phyloP scores from a whole-genome alignment of 53 echinoderm and acorn worm species.

The Stichopus horrens region DNA sequence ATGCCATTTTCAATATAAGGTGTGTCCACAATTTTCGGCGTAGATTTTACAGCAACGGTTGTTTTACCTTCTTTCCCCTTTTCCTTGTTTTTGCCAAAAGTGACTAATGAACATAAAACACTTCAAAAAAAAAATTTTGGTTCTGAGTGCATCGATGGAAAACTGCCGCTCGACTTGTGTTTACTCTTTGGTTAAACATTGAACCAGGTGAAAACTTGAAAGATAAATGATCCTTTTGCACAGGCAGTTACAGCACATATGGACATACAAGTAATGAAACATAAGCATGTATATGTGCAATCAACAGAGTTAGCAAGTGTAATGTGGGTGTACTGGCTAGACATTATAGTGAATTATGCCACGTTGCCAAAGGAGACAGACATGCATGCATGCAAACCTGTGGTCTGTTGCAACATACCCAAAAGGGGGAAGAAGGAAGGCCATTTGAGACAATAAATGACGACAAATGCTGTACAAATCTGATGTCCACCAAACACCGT shows the following conservation, averaged over 20 bases:
- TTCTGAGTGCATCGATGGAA: not conserved
- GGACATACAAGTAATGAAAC: not conserved
- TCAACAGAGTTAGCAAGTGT: no score
- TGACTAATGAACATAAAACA: conserved; percentile 21
- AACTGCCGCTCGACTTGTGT: not conserved
- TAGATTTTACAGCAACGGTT: not conserved
- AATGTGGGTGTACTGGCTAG: no score
- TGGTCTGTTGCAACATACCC: no score
- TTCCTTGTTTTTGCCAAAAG: not conserved
- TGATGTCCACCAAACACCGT: no score
- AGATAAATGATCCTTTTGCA: not conserved
- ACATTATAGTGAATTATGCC: no score
- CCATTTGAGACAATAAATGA: no score
- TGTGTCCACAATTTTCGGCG: not conserved
- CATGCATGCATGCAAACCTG: no score
- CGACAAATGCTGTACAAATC: no score
- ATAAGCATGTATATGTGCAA: no score
- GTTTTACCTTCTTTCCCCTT: not conserved
- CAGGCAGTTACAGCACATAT: not conserved
- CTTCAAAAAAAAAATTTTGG: not conserved
- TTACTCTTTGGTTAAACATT: conserved; percentile 29
- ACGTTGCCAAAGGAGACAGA: no score
- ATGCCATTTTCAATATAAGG: not conserved
- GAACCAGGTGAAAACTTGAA: conserved; percentile 1
- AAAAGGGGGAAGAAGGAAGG: no score